Percentiles rank a stretch among this genome's conserved stretches.
Conservation (phyloP, 2,888 invertebrate species). For the Pycnomerus fuliginosus region DNA sequence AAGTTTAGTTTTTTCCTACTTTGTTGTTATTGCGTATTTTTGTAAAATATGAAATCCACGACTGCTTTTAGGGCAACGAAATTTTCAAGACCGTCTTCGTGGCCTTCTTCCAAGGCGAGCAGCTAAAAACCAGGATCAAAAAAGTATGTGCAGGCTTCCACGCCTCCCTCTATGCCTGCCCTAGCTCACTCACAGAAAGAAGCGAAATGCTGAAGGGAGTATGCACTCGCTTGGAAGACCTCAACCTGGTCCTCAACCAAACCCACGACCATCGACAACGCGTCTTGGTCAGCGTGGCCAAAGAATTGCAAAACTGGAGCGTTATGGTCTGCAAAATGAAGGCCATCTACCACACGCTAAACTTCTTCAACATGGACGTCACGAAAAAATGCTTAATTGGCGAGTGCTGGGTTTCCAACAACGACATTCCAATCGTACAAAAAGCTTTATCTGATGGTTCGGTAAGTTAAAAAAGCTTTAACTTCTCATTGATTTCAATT, state of each 20-base stretch:
- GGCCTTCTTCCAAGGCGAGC: constrained; percentile 89
- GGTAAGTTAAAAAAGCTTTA: too few species aligned
- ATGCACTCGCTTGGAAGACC: constrained; percentile 84
- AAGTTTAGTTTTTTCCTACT: constrained; percentile 16
- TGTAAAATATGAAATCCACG: too few species aligned
- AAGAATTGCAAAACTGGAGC: constrained; percentile 86
- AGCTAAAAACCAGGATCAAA: constrained; percentile 84
- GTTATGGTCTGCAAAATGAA: constrained; percentile 78
- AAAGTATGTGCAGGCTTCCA: constrained; percentile 94
- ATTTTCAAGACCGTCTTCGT: constrained; percentile 89
- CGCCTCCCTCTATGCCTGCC: constrained; percentile 90
- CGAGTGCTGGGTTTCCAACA: constrained; percentile 73
- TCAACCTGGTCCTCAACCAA: constrained; percentile 81
- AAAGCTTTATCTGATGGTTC: constrained; percentile 80
- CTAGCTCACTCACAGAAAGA: constrained; percentile 79
- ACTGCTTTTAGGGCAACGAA: constrained; percentile 76
- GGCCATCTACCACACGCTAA: constrained; percentile 74
- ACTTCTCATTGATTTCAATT: neutral
- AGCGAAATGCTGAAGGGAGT: constrained; percentile 90
- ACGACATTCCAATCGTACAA: constrained; percentile 71
- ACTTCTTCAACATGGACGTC: constrained; percentile 72
- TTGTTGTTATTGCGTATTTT: constrained; percentile 9
- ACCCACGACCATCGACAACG: constrained; percentile 86
- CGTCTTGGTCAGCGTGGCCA: constrained; percentile 80
- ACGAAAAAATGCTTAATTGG: constrained; percentile 71